A percentile compares a stretch with the other conserved stretches of the same genome.
These are phyloP conservation scores for Hirtodrosophila alboralis DNA, from an alignment of 2,888 invertebrate genomes.

Conservation along the genomic window DNA sequence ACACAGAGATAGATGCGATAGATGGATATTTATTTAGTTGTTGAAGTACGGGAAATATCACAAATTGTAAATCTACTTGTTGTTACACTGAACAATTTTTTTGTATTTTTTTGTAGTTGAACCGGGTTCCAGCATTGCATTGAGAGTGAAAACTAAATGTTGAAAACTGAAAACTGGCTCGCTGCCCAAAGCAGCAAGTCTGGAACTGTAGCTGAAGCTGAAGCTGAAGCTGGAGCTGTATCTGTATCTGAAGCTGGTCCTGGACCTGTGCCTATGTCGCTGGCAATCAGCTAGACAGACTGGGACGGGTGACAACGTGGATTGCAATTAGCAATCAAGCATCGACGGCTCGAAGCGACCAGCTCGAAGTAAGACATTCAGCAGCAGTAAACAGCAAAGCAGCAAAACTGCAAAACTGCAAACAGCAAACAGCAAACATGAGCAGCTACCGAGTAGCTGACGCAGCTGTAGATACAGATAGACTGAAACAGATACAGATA, in stretches of 20 bases:
- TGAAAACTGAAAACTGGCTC: conserved; percentile 37
- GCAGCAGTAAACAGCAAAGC: conserved; percentile 15
- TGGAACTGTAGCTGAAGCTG: conserved; percentile 18
- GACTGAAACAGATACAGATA: conserved; percentile 40
- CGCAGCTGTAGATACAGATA: conserved; percentile 42
- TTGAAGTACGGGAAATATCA: conserved; percentile 74
- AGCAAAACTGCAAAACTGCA: too few species aligned
- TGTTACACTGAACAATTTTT: conserved; percentile 44
- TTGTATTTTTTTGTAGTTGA: conserved; percentile 29
- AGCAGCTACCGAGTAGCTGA: conserved; percentile 55
- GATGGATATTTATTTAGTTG: conserved; percentile 78
- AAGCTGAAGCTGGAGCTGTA: conserved; percentile 14
- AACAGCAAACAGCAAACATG: conserved; percentile 48
- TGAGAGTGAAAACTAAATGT: conserved; percentile 39
- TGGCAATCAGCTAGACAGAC: conserved; percentile 55
- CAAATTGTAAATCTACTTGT: conserved; percentile 76
- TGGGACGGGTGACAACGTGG: conserved; percentile 45
- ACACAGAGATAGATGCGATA: conserved; percentile 36
- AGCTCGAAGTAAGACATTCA: conserved; percentile 60
- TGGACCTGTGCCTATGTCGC: conserved; percentile 33
- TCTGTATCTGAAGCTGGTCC: conserved; percentile 19
- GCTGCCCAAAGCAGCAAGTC: conserved; percentile 20
- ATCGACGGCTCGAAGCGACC: conserved; percentile 45
- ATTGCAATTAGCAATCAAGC: conserved; percentile 77
- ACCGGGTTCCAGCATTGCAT: conserved; percentile 18